Evolutionary conservation across 1,140 invertebrate species (phyloP), one percentile per base, ranked within the genome.

Genomic region (Drosophila sechellia): DNA sequence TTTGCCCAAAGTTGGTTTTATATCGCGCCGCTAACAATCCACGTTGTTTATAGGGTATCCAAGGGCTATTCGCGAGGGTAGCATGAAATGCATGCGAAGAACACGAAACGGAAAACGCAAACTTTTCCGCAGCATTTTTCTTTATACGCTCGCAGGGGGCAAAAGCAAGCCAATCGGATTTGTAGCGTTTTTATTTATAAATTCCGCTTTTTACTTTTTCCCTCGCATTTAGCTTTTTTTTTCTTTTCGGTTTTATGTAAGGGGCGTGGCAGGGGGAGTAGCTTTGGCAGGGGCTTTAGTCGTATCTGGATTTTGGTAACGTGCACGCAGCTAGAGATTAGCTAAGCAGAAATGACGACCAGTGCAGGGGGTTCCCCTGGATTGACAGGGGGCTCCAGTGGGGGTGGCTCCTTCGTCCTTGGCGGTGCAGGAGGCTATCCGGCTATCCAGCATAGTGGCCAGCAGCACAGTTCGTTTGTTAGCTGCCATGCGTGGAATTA

Each of bases 301-400:
- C 22, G 68, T 42, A 52, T 49, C 43, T 58, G 48, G 56, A 56
- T 58, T 61, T 65, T 61, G 81, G 81, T 81, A 69, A 77, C 81
- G 81, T 81, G 68, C 83, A 71, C 63, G 73, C 68, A 68, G 78
- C 53, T 59, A 77, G 81, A 86, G 81, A 85, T 85, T 85, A 85
- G 81, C 72, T 85, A 86, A 85, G 63, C 81, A 86, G 68, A 81
- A 85, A 81, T 86, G 81, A 85, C 81, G 81, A 75, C 77, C 81
- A 63, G 53, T 49, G 37, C 45, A 72, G 50, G 34, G 25, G 48
- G 48, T 8, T 35, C 4, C 1, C 15, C 15, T 5, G 40, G 39
- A 56, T 63, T 69, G 70, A 69, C 65, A 71, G 50, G 40, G 27
- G 60, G 4, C 5, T 31, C 4, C 17, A 13, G 6, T 12, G 22